phyloP scores from a whole-genome alignment of 2,888 invertebrate species.

The Erebia palarica region DNA sequence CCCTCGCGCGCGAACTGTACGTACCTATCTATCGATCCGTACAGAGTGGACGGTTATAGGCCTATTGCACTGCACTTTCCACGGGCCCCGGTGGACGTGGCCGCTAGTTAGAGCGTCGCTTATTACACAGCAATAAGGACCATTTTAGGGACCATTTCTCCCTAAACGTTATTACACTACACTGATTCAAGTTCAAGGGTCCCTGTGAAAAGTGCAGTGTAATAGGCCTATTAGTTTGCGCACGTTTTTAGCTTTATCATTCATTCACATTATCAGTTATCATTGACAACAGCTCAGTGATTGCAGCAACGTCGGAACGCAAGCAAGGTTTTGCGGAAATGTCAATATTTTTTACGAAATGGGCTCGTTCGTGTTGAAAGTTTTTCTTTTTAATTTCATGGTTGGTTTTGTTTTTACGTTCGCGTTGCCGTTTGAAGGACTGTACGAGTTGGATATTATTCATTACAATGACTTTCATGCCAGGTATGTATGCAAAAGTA shows the following conservation, averaged over 20 bases:
- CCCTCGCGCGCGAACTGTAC: too few relatives aligned
- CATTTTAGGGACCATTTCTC: too few relatives aligned
- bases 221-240: too few relatives aligned
- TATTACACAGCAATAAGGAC: too few relatives aligned
- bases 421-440: constrained; percentile 63
- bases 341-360: constrained; percentile 29
- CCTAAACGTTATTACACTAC: too few relatives aligned
- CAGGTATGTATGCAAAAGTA: constrained; percentile 59
- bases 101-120: too few relatives aligned
- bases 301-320: constrained; percentile 28
- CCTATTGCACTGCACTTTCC: too few relatives aligned
- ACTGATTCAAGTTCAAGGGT: too few relatives aligned
- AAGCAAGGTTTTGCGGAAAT: constrained; percentile 26
- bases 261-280: constrained; percentile 9
- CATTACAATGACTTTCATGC: constrained; percentile 84
- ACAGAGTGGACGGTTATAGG: too few relatives aligned
- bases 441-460: constrained; percentile 80
- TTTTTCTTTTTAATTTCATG: constrained; percentile 38
- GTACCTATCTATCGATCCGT: background rate
- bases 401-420: constrained; percentile 50
- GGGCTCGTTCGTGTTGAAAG: constrained; percentile 36
- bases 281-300: constrained; percentile 33
- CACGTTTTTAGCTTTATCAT: background rate
- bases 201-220: too few relatives aligned
- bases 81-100: too few relatives aligned